phyloP scores from a whole-genome alignment of 2,797 vertebrate genomes.

The Heliangelus exortis region DNA sequence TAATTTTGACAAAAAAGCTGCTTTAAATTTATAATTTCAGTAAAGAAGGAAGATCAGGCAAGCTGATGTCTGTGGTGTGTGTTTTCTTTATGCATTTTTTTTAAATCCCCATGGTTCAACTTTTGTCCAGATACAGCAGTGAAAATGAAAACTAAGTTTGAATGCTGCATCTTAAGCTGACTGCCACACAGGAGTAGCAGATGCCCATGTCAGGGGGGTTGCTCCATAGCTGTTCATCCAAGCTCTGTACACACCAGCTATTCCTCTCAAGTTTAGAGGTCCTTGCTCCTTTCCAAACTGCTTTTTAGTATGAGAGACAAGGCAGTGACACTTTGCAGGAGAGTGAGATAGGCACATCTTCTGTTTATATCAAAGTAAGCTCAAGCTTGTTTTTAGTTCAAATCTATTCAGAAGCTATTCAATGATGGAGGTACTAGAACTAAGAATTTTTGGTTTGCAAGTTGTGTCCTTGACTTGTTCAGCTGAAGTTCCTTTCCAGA shows the following conservation, averaged over 20 bases:
- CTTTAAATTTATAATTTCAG: neutral
- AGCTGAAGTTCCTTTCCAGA: neutral
- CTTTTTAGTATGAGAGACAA: neutral
- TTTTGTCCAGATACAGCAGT: neutral
- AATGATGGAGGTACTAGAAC: neutral
- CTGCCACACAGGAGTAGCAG: neutral
- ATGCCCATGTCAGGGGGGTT: neutral
- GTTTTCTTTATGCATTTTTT: neutral
- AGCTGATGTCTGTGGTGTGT: neutral
- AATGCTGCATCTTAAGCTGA: neutral
- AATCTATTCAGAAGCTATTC: neutral
- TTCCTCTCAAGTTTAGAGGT: neutral
- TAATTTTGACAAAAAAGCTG: neutral
- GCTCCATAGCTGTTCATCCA: accelerated
- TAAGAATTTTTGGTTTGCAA: neutral
- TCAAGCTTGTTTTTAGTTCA: neutral
- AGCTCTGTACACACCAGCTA: accelerated
- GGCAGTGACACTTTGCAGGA: neutral
- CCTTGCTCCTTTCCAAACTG: neutral
- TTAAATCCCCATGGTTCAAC: neutral
- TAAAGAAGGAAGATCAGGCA: neutral
- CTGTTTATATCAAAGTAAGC: neutral
- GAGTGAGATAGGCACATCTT: neutral
- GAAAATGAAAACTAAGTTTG: neutral
- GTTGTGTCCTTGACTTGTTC: neutral